Evolutionary conservation across 1,140 invertebrate genomes (phyloP), one percentile per base, ranked within the genome.

Genomic region (Riptortus pedestris): DNA sequence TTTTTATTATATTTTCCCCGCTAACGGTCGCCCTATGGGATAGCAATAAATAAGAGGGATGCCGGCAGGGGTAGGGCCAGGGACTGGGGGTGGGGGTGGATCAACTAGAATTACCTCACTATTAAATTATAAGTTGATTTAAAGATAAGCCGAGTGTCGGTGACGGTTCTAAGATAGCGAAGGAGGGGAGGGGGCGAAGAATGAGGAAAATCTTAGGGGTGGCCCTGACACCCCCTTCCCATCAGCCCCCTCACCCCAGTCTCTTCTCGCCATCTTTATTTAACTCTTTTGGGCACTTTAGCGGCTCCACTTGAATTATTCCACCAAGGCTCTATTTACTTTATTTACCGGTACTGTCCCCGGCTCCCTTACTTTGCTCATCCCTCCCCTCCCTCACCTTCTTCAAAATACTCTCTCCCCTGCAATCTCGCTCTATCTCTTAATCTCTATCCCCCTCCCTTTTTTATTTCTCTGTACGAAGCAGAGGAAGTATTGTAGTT

Each of bases 91-190:
- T 5, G 14, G 11, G 51, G 51, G 51, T 55, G 51, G 51, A 55
- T 55, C 51, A 55, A 55, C 20, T 14, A 26, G 51, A 55, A 55
- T 55, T 55, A 55, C 51, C 51, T 55, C 18, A 55, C 51, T 55
- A 55, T 55, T 55, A 55, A 55, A 55, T 55, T 55, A 55, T 55
- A 55, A 55, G 51, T 55, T 55, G 51, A 55, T 55, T 55, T 55
- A 55, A 55, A 55, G 51, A 55, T 55, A 26, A 55, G 51, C 20
- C 26, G 51, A 55, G 51, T 55, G 51, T 55, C 24, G 18, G 18
- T 55, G 51, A 55, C 51, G 51, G 51, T 26, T 26, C 51, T 55
- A 55, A 55, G 51, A 55, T 55, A 55, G 20, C 24, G 18, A 7
- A 7, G 5, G 31, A 14, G 18, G 20, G 51, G 24, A 24, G 24